Evolutionary conservation across 2,888 invertebrate genomes (phyloP), one percentile per base, ranked within the genome.

Genomic region (Ichneumoninae sp.): DNA sequence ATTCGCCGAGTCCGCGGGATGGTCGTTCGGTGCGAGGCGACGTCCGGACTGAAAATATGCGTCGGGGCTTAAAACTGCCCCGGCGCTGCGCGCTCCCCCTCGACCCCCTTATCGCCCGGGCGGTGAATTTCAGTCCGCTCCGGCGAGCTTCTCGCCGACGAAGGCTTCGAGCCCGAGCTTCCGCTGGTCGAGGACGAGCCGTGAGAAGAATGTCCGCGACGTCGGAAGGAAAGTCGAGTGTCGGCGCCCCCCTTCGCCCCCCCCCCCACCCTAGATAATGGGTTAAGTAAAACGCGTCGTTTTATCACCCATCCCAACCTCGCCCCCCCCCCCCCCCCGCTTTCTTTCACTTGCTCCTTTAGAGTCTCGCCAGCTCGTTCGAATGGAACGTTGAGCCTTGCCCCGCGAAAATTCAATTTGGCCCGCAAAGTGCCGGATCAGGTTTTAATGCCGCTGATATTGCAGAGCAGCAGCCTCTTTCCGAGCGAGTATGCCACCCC

Each of bases 391-490:
- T 63, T 81, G 70, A 36, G 66, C 63, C 69, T 52, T 52, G 19
- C 44, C 16, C 65, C 73, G 86, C 83, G 86, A 86, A 89, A 89
- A 91, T 89, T 91, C 88, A 89, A 91, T 90, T 90, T 89, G 86
- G 87, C 83, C 86, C 83, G 85, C 89, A 89, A 90, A 90, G 90
- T 89, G 90, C 90, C 84, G 88, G 88, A 90, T 91, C 89, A 87
- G 89, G 89, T 90, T 89, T 89, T 90, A 90, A 90, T 88, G 89
- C 87, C 87, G 85, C 85, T 88, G 89, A 89, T 89, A 90, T 89
- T 87, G 87, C 87, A 50, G 74, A 70, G 74, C 63, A 66, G 54
- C 68, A 66, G 80, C 80, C 65, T 77, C 68, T 60, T 60, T 40
- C 66, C 57, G 40, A 68, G 68, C 57, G 33, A 40, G 22, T 60